Conservation (phyloP, 2,888 invertebrate species). For the Orthosia gothica region DNA sequence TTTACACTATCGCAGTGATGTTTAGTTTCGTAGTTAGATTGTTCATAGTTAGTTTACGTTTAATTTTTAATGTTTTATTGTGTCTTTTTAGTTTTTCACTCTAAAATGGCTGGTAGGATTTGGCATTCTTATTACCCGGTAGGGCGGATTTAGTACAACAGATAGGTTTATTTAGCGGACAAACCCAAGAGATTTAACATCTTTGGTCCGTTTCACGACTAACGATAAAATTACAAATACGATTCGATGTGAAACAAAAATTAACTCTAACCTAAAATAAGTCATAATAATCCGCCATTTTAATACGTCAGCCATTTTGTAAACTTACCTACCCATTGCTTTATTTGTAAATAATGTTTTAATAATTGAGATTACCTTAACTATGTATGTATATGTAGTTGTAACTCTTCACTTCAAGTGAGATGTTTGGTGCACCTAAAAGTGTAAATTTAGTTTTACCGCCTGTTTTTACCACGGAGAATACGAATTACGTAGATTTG, state of each 20-base stretch:
- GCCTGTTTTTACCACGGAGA: conserved; percentile 58
- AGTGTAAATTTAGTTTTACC: conserved; percentile 63
- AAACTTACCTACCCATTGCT: conserved; percentile 77
- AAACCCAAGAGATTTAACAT: conserved; percentile 61
- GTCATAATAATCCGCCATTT: conserved; percentile 70
- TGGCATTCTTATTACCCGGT: conserved; percentile 66
- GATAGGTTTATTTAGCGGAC: conserved; percentile 65
- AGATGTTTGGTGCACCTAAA: conserved; percentile 77
- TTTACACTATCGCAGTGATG: conserved; percentile 86
- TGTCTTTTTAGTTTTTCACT: conserved; percentile 70
- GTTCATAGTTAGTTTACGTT: conserved; percentile 81
- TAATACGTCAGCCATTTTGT: conserved; percentile 74
- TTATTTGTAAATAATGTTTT: conserved; percentile 84
- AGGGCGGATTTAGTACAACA: conserved; percentile 82
- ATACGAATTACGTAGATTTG: conserved; percentile 42
- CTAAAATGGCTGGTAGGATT: conserved; percentile 65
- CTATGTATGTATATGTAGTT: conserved; percentile 64
- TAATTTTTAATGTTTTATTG: conserved; percentile 81
- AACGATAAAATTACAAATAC: conserved; percentile 50
- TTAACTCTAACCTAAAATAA: conserved; percentile 60
- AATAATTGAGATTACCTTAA: conserved; percentile 75
- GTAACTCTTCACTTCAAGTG: conserved; percentile 72
- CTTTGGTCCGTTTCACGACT: conserved; percentile 54
- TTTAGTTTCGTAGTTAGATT: conserved; percentile 83
- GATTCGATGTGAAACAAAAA: conserved; percentile 60